Evolutionary conservation across 2,797 vertebrate species (phyloP).

Genomic region (Poliocrania exsul): DNA sequence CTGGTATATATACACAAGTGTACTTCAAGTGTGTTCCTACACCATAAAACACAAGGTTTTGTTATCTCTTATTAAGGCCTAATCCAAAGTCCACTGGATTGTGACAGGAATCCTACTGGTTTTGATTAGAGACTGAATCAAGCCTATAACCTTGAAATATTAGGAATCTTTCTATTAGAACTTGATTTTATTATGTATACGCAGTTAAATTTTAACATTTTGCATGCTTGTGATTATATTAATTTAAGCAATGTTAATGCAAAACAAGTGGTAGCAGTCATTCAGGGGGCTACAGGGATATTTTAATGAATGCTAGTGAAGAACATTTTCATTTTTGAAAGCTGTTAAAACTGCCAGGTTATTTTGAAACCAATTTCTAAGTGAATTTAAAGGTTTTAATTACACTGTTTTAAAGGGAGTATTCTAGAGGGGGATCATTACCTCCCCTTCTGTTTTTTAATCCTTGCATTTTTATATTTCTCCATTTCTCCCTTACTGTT

Average conservation of each 20-base stretch:
- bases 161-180: neutral
- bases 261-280: slow-evolving; percentile 17
- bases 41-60: neutral
- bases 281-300: neutral
- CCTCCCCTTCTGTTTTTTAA: slow-evolving; percentile 44
- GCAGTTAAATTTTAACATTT: neutral
- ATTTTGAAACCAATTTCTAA: slow-evolving; percentile 47
- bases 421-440: neutral
- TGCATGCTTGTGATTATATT: neutral
- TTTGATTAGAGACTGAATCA: neutral
- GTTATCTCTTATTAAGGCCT: neutral
- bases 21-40: slow-evolving; percentile 28
- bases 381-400: slow-evolving; percentile 40
- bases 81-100: neutral
- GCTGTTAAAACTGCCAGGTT: neutral
- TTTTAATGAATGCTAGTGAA: slow-evolving; percentile 1
- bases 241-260: slow-evolving; percentile 18
- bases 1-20: neutral
- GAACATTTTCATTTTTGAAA: slow-evolving; percentile 12
- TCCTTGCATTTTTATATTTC: slow-evolving; percentile 14
- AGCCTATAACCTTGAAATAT: neutral
- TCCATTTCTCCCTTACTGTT: neutral
- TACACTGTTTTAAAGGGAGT: slow-evolving; percentile 38
- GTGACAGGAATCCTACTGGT: neutral
- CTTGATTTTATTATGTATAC: neutral